Evolutionary conservation across 2,888 invertebrate genomes (phyloP).

Genomic region (Heliconius ismenius): DNA sequence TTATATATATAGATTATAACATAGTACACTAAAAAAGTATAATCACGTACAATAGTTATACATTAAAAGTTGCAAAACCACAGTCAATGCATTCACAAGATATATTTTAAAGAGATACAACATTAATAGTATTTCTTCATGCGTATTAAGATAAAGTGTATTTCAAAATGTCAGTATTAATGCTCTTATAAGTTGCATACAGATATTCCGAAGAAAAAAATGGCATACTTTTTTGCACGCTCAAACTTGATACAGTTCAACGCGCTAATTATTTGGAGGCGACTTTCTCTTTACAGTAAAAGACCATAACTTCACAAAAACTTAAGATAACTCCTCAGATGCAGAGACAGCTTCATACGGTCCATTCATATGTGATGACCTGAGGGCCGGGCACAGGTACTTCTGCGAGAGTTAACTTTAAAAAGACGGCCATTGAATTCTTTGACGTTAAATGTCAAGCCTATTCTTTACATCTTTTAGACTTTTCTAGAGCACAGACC

Average conservation of each 20-base stretch:
- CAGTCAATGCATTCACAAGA: constrained; percentile 17
- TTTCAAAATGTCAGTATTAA: constrained; percentile 27
- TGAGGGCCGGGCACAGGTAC: not conserved
- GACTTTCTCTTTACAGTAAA: constrained; percentile 67
- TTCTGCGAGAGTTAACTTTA: not conserved
- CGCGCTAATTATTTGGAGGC: constrained; percentile 60
- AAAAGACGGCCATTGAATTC: not conserved
- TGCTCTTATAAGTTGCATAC: constrained; percentile 34
- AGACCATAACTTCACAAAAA: constrained; percentile 17
- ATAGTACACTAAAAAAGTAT: not conserved
- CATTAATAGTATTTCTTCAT: constrained; percentile 26
- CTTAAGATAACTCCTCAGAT: constrained; percentile 34
- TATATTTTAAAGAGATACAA: constrained; percentile 7
- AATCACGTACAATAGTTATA: not conserved
- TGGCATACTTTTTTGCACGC: constrained; percentile 70
- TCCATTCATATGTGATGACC: constrained; percentile 30
- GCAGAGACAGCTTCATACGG: constrained; percentile 14
- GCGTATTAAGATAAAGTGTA: constrained; percentile 27
- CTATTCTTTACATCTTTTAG: constrained; percentile 1
- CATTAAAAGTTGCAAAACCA: constrained; percentile 22
- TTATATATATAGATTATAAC: too few relatives aligned
- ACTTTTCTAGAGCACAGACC: not conserved
- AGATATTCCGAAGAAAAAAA: constrained; percentile 60
- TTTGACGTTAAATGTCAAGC: constrained; percentile 5
- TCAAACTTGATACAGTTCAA: constrained; percentile 71